phyloP scores from a whole-genome alignment of 1,140 invertebrate genomes.

The Megathymus violae region DNA sequence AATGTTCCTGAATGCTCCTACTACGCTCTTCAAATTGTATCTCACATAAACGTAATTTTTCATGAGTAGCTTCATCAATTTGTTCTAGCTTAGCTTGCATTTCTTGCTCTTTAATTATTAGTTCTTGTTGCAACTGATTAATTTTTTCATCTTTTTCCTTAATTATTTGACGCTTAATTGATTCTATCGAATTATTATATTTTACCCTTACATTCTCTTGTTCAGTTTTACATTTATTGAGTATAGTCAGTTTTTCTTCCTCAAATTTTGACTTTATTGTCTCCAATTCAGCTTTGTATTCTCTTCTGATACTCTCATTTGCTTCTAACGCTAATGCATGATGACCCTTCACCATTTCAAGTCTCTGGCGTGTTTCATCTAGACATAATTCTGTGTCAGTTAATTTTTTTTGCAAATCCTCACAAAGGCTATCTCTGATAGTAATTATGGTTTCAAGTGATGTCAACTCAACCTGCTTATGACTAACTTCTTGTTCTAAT shows the following conservation, averaged over 20 bases:
- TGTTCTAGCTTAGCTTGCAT: slow-evolving; percentile 78
- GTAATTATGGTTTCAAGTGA: slow-evolving; percentile 73
- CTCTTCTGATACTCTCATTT: slow-evolving; percentile 78
- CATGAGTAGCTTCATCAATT: slow-evolving; percentile 72
- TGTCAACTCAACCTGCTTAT: slow-evolving; percentile 70
- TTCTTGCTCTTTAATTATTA: slow-evolving; percentile 65
- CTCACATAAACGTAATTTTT: slow-evolving; percentile 77
- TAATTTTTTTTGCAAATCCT: slow-evolving; percentile 76
- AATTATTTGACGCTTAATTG: slow-evolving; percentile 55
- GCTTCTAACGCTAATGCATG: slow-evolving; percentile 79
- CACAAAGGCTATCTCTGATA: slow-evolving; percentile 74
- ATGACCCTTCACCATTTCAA: slow-evolving; percentile 80
- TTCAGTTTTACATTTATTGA: slow-evolving; percentile 65
- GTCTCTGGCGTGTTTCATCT: slow-evolving; percentile 70
- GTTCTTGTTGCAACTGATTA: slow-evolving; percentile 59
- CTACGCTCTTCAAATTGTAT: slow-evolving; percentile 80
- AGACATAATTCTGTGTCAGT: slow-evolving; percentile 61
- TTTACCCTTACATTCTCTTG: slow-evolving; percentile 68
- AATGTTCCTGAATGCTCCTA: slow-evolving; percentile 67
- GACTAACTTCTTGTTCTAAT: slow-evolving; percentile 68
- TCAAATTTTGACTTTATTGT: slow-evolving; percentile 72
- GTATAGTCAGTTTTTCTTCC: slow-evolving; percentile 72
- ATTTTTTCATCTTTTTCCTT: slow-evolving; percentile 69
- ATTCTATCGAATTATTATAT: slow-evolving; percentile 62
- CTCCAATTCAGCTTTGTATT: slow-evolving; percentile 78